Evolutionary conservation across 2,797 vertebrate genomes (phyloP), one percentile per base, ranked within the genome.

Genomic region (Ctenochaetus hawaiiensis): DNA sequence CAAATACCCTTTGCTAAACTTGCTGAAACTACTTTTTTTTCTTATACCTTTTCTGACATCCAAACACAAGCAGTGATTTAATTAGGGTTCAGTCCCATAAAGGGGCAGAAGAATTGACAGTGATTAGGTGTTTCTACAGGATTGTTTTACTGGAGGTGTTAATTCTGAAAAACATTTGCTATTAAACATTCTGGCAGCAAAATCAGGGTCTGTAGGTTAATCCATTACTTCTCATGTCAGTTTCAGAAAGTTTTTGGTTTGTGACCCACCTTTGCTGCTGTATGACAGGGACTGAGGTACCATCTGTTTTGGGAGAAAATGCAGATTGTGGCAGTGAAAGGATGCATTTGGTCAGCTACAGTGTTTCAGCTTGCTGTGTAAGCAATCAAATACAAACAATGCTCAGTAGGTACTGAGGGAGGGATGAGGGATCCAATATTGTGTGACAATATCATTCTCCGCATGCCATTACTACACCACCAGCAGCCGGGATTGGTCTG

Each of bases 291-390:
- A 20, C 17, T 1, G 4, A 20, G 7, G 48, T 39, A 20, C n/a
- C 6, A 56, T 72, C 23, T 74, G 41, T 75, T 79, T 41, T 8
- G 6, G 69, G 59, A 37, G 47, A 77, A 82, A 63, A 64, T 72
- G 45, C 53, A 74, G 75, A 65, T 72, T 77, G 66, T 74, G 34
- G n/a, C 16, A 54, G 56, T 77, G 66, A 82, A 81, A 82, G 61
- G 75, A 77, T 73, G 57, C 23, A 75, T 72, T 41, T 73, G 61
- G 80, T 85, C 72, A 86, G 77, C 80, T 87, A 69, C 77, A 81
- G 9, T 41, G 58, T 75, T 80, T 71, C 51, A 72, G 43, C 53
- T 43, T 69, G 74, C 81, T 77, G 69, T 64, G 74, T 69, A 76
- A 77, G 78, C 72, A 72, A 70, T 80, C 44, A 65, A 58, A 72